Conservation (phyloP, 2,888 invertebrate genomes). For the Xanthia togata region DNA sequence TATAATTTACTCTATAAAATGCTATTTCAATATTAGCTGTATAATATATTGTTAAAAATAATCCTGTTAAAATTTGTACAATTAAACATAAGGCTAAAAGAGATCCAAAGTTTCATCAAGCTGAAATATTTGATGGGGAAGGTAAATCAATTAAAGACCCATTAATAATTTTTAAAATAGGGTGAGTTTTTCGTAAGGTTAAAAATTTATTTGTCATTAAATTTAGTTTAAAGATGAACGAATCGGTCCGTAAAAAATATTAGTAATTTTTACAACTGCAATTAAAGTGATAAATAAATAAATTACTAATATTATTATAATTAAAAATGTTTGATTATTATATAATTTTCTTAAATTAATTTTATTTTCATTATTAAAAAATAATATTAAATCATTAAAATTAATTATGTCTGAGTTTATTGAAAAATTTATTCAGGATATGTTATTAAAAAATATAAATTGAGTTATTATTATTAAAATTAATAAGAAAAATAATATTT, state of each 20-base stretch:
- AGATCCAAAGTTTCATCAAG: constrained; percentile 93
- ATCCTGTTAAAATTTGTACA: constrained; percentile 92
- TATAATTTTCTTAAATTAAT: constrained; percentile 89
- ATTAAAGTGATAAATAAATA: constrained; percentile 91
- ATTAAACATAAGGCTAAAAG: constrained; percentile 91
- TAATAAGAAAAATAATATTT: constrained; percentile 63
- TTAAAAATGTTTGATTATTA: constrained; percentile 86
- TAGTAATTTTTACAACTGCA: constrained; percentile 90
- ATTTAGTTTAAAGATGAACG: constrained; percentile 76
- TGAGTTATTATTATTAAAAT: constrained; percentile 67
- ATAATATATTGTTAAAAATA: constrained; percentile 93
- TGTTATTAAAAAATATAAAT: constrained; percentile 71
- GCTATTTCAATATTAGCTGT: constrained; percentile 91
- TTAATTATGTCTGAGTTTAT: constrained; percentile 77
- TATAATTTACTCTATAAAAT: constrained; percentile 92
- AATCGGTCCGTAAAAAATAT: constrained; percentile 89
- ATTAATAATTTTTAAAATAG: constrained; percentile 91
- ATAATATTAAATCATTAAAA: constrained; percentile 62
- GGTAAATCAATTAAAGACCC: constrained; percentile 91
- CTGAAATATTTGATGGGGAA: constrained; percentile 91
- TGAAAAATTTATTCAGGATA: constrained; percentile 78
- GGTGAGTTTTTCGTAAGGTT: constrained; percentile 84
- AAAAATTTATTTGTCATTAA: constrained; percentile 85
- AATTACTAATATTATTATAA: constrained; percentile 89
- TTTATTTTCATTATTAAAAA: constrained; percentile 82